Percentiles rank a stretch among this genome's conserved stretches.
Evolutionary conservation across 2,888 invertebrate genomes (phyloP).

Genomic region (Drosophila borborema): DNA sequence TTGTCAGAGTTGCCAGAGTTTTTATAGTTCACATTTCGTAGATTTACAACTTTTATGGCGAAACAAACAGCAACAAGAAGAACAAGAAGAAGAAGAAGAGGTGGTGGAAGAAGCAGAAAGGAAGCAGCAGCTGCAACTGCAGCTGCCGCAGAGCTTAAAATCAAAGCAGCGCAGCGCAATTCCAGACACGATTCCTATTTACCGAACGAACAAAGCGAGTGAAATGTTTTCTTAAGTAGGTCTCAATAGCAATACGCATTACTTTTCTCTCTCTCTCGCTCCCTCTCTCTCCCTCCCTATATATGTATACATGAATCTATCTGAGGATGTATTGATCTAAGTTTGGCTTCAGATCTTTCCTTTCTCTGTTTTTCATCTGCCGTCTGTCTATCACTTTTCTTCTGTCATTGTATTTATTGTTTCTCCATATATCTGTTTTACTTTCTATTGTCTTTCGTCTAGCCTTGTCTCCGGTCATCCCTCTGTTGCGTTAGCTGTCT

Average conservation of each 20-base stretch:
- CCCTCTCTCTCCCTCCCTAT: not conserved
- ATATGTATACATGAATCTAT: too few species aligned
- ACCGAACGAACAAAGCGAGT: not conserved
- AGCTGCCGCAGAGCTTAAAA: not conserved
- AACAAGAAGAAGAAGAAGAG: too few species aligned
- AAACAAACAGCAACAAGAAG: slow-evolving; percentile 7
- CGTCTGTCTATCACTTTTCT: too few species aligned
- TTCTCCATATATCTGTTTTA: too few species aligned
- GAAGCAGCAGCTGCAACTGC: slow-evolving; percentile 2
- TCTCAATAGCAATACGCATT: too few species aligned
- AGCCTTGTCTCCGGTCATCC: not conserved
- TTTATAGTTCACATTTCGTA: slow-evolving; percentile 50
- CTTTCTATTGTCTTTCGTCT: too few species aligned
- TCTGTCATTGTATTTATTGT: too few species aligned
- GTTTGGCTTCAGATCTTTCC: too few species aligned
- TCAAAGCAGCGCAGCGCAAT: not conserved
- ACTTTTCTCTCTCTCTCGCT: not conserved
- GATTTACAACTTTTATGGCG: slow-evolving; percentile 46
- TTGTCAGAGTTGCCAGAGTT: slow-evolving; percentile 22
- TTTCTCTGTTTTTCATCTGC: too few species aligned
- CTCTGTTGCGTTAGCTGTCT: too few species aligned
- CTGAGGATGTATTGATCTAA: too few species aligned
- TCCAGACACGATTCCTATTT: not conserved
- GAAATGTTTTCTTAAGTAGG: not conserved
- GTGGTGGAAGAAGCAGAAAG: too few species aligned